phyloP scores from a whole-genome alignment of 2,797 vertebrate species.

The Steatocranus sp. region DNA sequence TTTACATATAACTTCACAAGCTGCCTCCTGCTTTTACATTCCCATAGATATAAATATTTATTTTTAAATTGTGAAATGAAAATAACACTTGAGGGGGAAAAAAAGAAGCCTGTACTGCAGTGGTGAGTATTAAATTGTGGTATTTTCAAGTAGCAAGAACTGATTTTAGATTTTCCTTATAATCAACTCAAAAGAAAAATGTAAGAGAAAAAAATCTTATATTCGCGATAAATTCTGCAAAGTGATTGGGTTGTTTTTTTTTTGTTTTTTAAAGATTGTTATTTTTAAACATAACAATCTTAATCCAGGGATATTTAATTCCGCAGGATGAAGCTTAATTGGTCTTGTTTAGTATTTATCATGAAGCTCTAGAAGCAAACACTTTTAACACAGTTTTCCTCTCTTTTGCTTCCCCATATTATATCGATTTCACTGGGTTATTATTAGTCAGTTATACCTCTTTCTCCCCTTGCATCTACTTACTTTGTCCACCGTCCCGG shows the following conservation, averaged over 20 bases:
- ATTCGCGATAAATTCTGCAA: background rate
- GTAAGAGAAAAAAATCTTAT: background rate
- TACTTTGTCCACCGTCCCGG: slow-evolving; percentile 90
- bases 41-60: accelerated
- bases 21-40: background rate
- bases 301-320: background rate
- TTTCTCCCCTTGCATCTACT: slow-evolving; percentile 7
- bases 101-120: too few relatives aligned
- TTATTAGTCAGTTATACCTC: background rate
- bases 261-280: background rate
- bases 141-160: background rate
- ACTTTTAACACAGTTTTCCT: background rate
- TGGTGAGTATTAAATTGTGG: background rate
- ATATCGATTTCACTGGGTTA: background rate
- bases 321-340: background rate
- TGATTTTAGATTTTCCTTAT: background rate
- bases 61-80: background rate
- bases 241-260: accelerated
- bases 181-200: background rate
- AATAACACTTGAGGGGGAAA: accelerated
- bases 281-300: background rate
- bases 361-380: background rate
- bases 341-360: background rate
- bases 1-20: background rate
- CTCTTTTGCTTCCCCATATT: background rate